Base-by-base conservation (phyloP, 2,113 vertebrate species). In the Carettochelys insculpta region DNA sequence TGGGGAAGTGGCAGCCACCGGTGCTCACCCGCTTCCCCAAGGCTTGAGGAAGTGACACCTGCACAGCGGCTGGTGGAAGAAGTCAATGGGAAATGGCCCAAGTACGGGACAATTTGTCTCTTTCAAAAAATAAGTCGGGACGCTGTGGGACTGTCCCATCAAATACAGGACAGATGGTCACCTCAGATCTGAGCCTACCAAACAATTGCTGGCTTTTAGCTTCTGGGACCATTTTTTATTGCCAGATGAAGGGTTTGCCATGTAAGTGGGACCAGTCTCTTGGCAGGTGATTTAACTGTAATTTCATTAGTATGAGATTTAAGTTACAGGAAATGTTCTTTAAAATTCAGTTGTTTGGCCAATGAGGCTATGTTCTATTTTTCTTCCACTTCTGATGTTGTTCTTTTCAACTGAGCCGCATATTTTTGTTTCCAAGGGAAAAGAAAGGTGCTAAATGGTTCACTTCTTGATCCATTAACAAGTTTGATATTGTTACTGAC, bases 341-440 rank as follows among this genome's bases (percentile, higher is more conserved):
- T 75, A 80, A 93, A 93, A 92, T 90, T 88, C 61, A 95, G 86
- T 89, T 76, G 90, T 93, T 95, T 90, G 0, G 87, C 91, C 89
- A 89, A 92, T 82, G 34, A 2, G 87, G 50, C 81, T 80, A 5
- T 13, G 2, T 11, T n/a, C n/a, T n/a, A n/a, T n/a, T n/a, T 43
- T 56, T 34, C 24, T 85, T 94, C 84, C 77, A 54, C 56, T 96
- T 93, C 91, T 88, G 73, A n/a, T 47, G 82, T 41, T 71, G 41
- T 73, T 61, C 75, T 84, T 90, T 92, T 75, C 38, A 86, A 86
- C 88, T 80, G 68, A 73, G 25, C 38, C 77, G 19, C 22, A 71
- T 76, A 11, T 78, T 88, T 95, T 86, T 78, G 65, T 84, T 87
- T 71, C 9, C 3, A 73, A 83, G 82, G 83, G 47, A 82, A 22